Percentiles rank a stretch among this genome's conserved stretches.
phyloP scores from a whole-genome alignment of 2,888 invertebrate genomes.

The Lepidonotus clava region DNA sequence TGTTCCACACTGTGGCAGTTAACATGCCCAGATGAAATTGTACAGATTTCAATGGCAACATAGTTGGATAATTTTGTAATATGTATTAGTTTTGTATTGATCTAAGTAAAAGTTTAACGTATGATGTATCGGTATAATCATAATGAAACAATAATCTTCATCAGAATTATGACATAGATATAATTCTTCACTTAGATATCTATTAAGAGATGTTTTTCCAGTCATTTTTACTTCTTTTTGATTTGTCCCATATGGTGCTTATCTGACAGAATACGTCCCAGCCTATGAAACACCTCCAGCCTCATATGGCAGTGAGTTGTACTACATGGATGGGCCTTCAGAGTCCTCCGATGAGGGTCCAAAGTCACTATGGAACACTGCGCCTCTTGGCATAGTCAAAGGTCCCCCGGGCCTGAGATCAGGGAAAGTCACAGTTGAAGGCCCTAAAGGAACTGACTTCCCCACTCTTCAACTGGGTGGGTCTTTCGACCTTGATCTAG shows the following conservation, averaged over 20 bases:
- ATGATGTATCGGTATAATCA: too few species aligned
- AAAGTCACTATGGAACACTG: constrained; percentile 17
- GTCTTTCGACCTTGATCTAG: neutral
- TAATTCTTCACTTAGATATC: too few species aligned
- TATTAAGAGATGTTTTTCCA: too few species aligned
- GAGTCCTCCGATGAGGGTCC: neutral
- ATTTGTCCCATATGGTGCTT: neutral
- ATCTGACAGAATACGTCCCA: constrained; percentile 20
- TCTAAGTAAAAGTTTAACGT: too few species aligned
- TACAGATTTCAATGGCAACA: too few species aligned
- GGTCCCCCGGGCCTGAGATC: constrained; percentile 23
- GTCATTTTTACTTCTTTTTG: neutral
- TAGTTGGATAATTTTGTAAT: too few species aligned
- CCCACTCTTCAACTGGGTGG: constrained; percentile 18
- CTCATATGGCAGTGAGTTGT: neutral
- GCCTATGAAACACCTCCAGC: neutral
- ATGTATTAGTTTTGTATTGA: too few species aligned
- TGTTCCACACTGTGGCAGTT: too few species aligned
- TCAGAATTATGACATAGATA: too few species aligned
- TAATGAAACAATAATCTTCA: too few species aligned
- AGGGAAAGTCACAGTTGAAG: constrained; percentile 29
- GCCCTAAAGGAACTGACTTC: constrained; percentile 17
- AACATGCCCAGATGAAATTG: too few species aligned
- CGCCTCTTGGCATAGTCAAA: constrained; percentile 31
- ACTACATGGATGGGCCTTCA: neutral